Evolutionary conservation across 2,797 vertebrate species (phyloP), one percentile per base, ranked within the genome.

Genomic region (Coregonus ussuriensis): DNA sequence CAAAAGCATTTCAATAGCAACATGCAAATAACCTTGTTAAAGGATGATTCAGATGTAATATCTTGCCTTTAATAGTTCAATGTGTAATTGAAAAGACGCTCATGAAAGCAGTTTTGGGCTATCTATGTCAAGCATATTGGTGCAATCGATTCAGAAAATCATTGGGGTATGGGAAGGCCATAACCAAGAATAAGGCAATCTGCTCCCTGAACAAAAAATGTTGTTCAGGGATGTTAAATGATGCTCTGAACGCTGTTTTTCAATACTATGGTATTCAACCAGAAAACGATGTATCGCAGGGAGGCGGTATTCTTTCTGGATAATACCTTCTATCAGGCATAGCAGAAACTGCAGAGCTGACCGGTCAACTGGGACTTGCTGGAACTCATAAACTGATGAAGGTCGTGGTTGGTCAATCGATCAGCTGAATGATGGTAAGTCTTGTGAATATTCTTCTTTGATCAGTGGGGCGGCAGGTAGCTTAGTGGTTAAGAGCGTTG

Each of bases 91-190:
- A 82, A 84, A 84, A 83, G 74, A 56, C 52, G 4, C 65, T 5
- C 18, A 56, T 15, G 54, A n/a, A 56, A 15, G 56, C n/a, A 7
- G 77, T 88, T 83, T 76, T 59, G 70, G 82, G 71, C 37, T 9
- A 7, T 41, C 81, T 52, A 78, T 79, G 84, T 76, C 82, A 83
- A 86, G 83, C 82, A 84, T 75, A 81, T 80, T 86, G 83, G 62
- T 59, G 74, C 85, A 87, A 91, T 87, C 79, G 82, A 88, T 87
- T 84, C 86, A 77, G 84, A 51, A 77, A 86, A 84, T 93, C 91
- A 89, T 91, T 68, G 71, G 86, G 89, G 89, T 88, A 89, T 87
- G 84, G 82, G 85, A 89, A 90, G 90, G 86, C 89, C 91, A 88
- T 86, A 91, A 88, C 88, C 81, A 80, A 87, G 81, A 88, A 81